Percentiles rank a stretch among this genome's conserved stretches.
Evolutionary conservation across 2,797 vertebrate genomes (phyloP).

Genomic region (Macropodus opercularis): DNA sequence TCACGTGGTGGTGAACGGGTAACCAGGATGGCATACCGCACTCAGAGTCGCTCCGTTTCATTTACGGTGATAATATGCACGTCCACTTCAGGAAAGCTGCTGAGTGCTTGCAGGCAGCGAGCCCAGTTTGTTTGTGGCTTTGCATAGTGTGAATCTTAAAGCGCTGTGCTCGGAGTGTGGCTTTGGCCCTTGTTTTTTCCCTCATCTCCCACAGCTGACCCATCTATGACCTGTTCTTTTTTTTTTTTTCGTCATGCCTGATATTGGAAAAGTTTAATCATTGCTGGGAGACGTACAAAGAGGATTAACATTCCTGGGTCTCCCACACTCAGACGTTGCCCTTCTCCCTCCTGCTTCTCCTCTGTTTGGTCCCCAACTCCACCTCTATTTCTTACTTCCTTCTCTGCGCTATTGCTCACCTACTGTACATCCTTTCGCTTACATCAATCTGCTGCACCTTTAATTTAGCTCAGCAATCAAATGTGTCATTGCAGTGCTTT

Average conservation of each 20-base stretch:
- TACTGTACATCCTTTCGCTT: conserved; percentile 30
- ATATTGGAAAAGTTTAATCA: conserved; percentile 83
- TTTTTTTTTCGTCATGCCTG: conserved; percentile 73
- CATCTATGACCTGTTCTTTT: conserved; percentile 68
- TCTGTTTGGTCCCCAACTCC: conserved; percentile 39
- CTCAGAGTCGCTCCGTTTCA: conserved; percentile 26
- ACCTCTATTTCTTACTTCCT: conserved; percentile 19
- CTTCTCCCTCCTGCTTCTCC: conserved; percentile 63
- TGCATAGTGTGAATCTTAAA: conserved; percentile 48
- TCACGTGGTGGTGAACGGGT: conserved; percentile 49
- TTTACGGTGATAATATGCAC: conserved; percentile 20
- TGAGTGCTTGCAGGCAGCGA: conserved; percentile 31
- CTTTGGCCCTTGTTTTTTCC: conserved; percentile 54
- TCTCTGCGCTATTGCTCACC: conserved; percentile 34
- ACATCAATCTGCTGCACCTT: conserved; percentile 5
- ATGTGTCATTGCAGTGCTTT: neutral
- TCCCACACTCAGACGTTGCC: conserved; percentile 72
- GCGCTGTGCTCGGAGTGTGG: conserved; percentile 38
- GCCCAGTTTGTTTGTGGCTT: conserved; percentile 46
- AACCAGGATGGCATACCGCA: conserved; percentile 12
- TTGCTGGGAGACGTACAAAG: conserved; percentile 79
- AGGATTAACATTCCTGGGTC: conserved; percentile 83
- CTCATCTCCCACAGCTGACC: conserved; percentile 66
- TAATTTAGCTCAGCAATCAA: conserved; percentile 11
- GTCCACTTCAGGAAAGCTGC: conserved; percentile 16